Conservation (phyloP, 1,140 invertebrate species). For the Drosophila arawakana region DNA sequence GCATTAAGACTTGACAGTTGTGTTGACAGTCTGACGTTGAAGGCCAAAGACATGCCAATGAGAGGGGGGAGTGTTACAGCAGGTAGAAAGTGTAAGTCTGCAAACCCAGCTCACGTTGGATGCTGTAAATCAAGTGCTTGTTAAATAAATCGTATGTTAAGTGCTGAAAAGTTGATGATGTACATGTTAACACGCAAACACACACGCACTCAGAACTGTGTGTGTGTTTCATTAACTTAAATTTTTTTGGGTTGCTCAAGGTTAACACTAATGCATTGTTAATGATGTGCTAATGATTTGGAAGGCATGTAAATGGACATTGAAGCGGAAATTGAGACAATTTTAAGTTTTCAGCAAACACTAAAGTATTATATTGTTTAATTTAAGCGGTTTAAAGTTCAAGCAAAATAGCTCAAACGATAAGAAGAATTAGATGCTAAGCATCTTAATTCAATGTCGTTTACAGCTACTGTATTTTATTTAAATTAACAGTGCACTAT, state of each 20-base stretch:
- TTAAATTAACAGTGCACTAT: too few relatives aligned
- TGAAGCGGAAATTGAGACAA: not conserved
- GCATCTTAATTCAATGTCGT: too few relatives aligned
- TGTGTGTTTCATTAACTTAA: constrained; percentile 21
- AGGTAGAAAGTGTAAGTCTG: constrained; percentile 1
- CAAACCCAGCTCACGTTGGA: constrained; percentile 27
- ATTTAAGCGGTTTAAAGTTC: too few relatives aligned
- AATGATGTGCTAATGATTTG: constrained; percentile 3
- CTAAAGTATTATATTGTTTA: too few relatives aligned
- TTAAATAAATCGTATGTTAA: constrained; percentile 53
- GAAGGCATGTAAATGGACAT: not conserved
- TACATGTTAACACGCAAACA: constrained; percentile 7
- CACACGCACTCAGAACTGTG: not conserved
- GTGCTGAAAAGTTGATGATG: constrained; percentile 48
- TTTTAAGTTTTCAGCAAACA: not conserved
- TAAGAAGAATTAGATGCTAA: too few relatives aligned
- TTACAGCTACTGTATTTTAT: too few relatives aligned
- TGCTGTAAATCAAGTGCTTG: constrained; percentile 48
- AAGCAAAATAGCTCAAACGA: too few relatives aligned
- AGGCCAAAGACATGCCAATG: constrained; percentile 11
- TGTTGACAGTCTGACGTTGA: constrained; percentile 51
- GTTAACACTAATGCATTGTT: not conserved
- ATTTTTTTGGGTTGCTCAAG: constrained; percentile 5
- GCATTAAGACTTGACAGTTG: constrained; percentile 52
- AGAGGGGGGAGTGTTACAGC: not conserved